These are phyloP conservation scores for Mycteria americana DNA, from an alignment of 2,797 vertebrate genomes.

Conservation along the genomic window DNA sequence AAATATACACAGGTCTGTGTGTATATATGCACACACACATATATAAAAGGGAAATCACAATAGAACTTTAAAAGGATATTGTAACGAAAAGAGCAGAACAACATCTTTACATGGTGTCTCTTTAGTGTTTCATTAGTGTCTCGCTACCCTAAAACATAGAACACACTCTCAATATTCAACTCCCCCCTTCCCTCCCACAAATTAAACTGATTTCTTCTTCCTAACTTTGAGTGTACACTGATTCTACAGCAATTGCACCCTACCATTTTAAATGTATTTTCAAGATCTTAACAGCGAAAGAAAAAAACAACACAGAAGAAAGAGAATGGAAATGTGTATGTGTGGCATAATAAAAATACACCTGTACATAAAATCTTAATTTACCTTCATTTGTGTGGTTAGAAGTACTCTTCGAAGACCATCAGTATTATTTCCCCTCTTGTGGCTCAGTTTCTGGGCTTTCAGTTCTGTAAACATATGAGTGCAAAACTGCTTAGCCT, in stretches of 20 bases:
- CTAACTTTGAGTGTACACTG: not conserved
- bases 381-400: conserved; percentile 92
- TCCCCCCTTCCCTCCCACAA: fast-evolving
- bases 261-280: conserved; percentile 44
- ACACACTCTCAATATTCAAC: not conserved
- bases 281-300: conserved; percentile 38
- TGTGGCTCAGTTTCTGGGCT: conserved; percentile 81
- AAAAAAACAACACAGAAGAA: conserved; percentile 8
- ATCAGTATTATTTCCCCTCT: conserved; percentile 78
- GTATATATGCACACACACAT: not conserved
- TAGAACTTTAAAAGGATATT: not conserved
- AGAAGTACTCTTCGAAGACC: conserved; percentile 87
- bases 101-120: not conserved
- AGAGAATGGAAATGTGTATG: not conserved
- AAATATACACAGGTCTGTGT: not conserved
- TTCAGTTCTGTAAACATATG: conserved; percentile 68
- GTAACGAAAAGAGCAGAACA: not conserved
- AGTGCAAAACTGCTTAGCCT: conserved; percentile 15
- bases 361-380: not conserved
- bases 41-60: not conserved
- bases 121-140: not conserved
- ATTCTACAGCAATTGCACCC: not conserved
- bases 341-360: conserved; percentile 19
- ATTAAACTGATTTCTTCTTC: not conserved
- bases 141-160: not conserved